phyloP scores from a whole-genome alignment of 2,113 vertebrate species.

The Phoenicopterus ruber region DNA sequence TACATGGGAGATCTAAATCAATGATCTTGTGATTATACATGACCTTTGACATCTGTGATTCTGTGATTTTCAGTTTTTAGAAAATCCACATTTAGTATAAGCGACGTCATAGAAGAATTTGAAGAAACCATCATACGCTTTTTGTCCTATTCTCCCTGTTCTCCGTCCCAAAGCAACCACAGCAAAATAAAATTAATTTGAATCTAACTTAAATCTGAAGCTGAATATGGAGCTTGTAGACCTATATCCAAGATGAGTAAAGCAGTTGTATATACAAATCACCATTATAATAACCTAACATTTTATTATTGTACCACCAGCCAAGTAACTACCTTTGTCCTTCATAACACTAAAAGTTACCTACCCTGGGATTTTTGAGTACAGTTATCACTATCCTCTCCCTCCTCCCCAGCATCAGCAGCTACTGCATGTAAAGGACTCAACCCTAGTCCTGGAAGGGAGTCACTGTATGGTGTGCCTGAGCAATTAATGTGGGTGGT shows the following conservation, averaged over 20 bases:
- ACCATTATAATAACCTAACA: not conserved
- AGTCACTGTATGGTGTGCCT: not conserved
- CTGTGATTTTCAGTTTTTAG: not conserved
- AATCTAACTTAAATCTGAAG: not conserved
- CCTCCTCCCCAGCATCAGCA: not conserved
- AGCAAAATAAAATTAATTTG: not conserved
- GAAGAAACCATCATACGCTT: not conserved
- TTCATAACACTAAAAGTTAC: not conserved
- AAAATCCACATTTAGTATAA: not conserved
- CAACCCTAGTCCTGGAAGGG: not conserved
- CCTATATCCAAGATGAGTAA: not conserved
- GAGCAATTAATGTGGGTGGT: not conserved
- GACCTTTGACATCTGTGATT: not conserved
- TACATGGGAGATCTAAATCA: not conserved
- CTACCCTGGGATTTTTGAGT: not conserved
- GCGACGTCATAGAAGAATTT: not conserved
- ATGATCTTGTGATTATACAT: not conserved
- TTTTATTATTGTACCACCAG: not conserved
- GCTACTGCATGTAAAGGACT: not conserved
- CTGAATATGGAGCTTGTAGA: not conserved
- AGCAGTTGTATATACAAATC: not conserved
- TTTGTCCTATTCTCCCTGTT: not conserved
- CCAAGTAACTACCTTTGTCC: not conserved
- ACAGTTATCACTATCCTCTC: not conserved
- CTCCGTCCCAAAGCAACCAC: not conserved